Evolutionary conservation across 2,797 vertebrate genomes (phyloP).

Genomic region (Nannoperca obscura): DNA sequence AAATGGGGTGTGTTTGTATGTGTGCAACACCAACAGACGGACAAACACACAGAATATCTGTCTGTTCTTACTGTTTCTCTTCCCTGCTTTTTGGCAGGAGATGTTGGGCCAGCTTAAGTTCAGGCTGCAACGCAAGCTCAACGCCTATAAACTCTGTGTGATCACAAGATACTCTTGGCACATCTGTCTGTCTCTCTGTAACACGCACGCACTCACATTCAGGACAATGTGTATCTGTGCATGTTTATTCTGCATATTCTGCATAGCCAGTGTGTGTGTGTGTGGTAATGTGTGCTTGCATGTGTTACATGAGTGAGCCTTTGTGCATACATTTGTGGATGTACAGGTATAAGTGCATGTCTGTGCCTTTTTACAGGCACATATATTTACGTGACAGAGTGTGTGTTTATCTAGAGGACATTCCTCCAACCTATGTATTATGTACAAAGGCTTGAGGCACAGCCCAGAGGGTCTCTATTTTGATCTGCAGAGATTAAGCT

Average conservation of each 20-base stretch:
- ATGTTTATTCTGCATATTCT: constrained; percentile 29
- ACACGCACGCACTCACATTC: constrained; percentile 30
- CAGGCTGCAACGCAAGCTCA: constrained; percentile 53
- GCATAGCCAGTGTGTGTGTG: constrained; percentile 17
- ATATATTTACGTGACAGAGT: background rate
- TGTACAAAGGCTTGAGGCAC: constrained; percentile 20
- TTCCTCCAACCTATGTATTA: constrained; percentile 19
- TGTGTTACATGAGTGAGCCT: background rate
- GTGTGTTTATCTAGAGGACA: constrained; percentile 26
- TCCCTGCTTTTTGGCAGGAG: constrained; percentile 55
- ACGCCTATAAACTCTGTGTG: constrained; percentile 68
- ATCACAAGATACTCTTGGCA: constrained; percentile 73
- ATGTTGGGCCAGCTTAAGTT: constrained; percentile 35
- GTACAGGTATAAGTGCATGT: background rate
- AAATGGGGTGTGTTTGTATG: constrained; percentile 2
- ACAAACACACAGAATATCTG: constrained; percentile 30
- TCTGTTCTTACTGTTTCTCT: constrained; percentile 42
- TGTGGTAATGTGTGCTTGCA: background rate
- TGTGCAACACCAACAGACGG: constrained; percentile 15
- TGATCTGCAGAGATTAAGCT: constrained; percentile 38
- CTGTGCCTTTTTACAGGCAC: background rate
- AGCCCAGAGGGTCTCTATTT: constrained; percentile 18
- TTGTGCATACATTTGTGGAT: background rate
- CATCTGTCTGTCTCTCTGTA: constrained; percentile 14
- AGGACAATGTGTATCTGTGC: constrained; percentile 53